Evolutionary conservation across 2,113 vertebrate species (phyloP), one percentile per base, ranked within the genome.

Genomic region (Paramormyrops kingsleyae): DNA sequence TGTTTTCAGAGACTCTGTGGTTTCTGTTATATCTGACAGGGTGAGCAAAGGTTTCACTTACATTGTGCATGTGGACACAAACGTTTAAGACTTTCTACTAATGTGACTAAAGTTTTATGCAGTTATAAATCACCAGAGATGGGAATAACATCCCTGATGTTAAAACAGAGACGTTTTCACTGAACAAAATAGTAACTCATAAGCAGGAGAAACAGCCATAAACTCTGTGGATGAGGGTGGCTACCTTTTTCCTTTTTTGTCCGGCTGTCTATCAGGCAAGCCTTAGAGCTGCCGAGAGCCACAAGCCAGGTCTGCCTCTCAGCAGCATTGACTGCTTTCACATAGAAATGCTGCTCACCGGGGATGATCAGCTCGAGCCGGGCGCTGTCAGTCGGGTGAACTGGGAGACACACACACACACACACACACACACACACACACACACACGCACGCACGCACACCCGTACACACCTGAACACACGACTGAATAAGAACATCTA

Each of bases 191-290:
- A 70, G 62, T 70, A 70, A 70, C 24, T 66, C 59, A 62, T n/a
- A 66, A 70, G n/a, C n/a, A 70, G 62, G 59, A 70, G 62, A 70
- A 31, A 70, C n/a, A 31, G 27, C 62, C n/a, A 70, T 70, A 70
- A 70, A 31, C 10, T 27, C 27, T 31, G 15, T 83, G 39, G 35
- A 9, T n/a, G n/a, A 27, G 4, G 27, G 53, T 77, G 83, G 87
- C 17, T 92, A 97, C 97, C 97, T 97, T 97, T 97, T 92, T 97
- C 96, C 91, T 97, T 97, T 93, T 95, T 97, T 46, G 96, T 96
- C 91, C 96, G 95, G 31, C 93, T 96, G 91, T 97, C 97, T 50
- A 95, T 94, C 93, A 97, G 94, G 91, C 97, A 97, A 6, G 97
- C 97, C 94, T 97, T 97, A 86, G 97, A 96, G 93, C 97, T 97